These are phyloP conservation scores for Abrostola tripartita DNA, from an alignment of 2,888 invertebrate genomes.

Conservation along the genomic window DNA sequence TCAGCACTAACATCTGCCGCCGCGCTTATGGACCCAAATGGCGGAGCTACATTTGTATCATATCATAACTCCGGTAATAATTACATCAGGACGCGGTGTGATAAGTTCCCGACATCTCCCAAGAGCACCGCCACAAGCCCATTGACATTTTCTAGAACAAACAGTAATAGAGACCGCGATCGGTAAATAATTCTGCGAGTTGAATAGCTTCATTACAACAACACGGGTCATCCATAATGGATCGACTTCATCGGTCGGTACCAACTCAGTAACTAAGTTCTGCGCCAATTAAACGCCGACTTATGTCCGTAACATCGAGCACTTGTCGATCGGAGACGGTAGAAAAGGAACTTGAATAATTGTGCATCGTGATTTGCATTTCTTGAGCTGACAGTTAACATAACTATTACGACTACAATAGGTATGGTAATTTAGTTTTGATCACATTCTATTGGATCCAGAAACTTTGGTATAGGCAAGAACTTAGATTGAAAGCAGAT, in stretches of 20 bases:
- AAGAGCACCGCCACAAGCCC: neutral
- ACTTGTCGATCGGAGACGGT: slow-evolving; percentile 43
- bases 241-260: slow-evolving; percentile 63
- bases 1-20: neutral
- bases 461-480: too few relatives aligned
- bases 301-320: slow-evolving; percentile 56
- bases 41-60: neutral
- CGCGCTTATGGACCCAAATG: neutral
- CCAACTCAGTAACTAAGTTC: slow-evolving; percentile 72
- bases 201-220: slow-evolving; percentile 80
- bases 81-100: neutral
- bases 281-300: slow-evolving; percentile 75
- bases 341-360: slow-evolving; percentile 8
- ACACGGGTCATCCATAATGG: slow-evolving; percentile 75
- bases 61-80: neutral
- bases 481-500: too few relatives aligned
- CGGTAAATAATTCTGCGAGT: slow-evolving; percentile 56
- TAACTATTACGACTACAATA: neutral
- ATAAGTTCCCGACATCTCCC: neutral
- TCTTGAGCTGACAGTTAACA: neutral
- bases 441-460: neutral
- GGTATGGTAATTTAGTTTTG: neutral
- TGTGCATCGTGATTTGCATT: neutral
- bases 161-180: slow-evolving; percentile 35
- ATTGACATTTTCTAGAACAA: slow-evolving; percentile 3